phyloP scores from a whole-genome alignment of 1,140 invertebrate genomes.

The Drosophila ohnishii region DNA sequence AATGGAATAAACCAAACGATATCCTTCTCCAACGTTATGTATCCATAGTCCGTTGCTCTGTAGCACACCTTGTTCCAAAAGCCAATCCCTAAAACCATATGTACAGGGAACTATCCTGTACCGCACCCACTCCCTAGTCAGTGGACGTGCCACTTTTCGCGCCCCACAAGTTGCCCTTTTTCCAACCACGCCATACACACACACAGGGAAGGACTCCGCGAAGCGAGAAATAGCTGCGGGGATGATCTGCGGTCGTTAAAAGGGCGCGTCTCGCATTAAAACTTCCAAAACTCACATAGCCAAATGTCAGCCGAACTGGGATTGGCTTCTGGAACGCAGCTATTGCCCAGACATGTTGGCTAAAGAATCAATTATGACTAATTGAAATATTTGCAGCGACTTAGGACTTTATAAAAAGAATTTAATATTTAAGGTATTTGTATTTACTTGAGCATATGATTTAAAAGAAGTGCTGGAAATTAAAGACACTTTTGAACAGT shows the following conservation, averaged over 20 bases:
- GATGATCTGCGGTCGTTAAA: constrained; percentile 73
- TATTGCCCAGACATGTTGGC: constrained; percentile 31
- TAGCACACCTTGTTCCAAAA: constrained; percentile 72
- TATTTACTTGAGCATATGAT: neutral
- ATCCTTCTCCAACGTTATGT: constrained; percentile 48
- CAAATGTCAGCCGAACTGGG: constrained; percentile 72
- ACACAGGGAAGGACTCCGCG: constrained; percentile 8
- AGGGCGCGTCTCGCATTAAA: constrained; percentile 73
- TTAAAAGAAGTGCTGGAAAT: neutral
- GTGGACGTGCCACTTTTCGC: constrained; percentile 63
- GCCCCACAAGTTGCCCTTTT: constrained; percentile 73
- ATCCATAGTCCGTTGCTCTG: constrained; percentile 39
- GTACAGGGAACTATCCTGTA: constrained; percentile 23
- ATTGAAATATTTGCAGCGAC: constrained; percentile 52
- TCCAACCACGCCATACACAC: constrained; percentile 43
- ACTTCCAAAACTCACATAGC: constrained; percentile 33
- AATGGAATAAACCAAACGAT: constrained; percentile 6
- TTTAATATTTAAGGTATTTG: neutral
- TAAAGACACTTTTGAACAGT: neutral
- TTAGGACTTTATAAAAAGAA: neutral
- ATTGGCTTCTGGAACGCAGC: constrained; percentile 45
- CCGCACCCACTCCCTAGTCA: constrained; percentile 42
- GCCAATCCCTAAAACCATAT: constrained; percentile 76
- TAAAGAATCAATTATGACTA: constrained; percentile 36
- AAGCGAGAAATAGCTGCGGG: constrained; percentile 34